These are phyloP conservation scores for Masticophis lateralis DNA, from an alignment of 2,797 vertebrate species.

Conservation along the genomic window DNA sequence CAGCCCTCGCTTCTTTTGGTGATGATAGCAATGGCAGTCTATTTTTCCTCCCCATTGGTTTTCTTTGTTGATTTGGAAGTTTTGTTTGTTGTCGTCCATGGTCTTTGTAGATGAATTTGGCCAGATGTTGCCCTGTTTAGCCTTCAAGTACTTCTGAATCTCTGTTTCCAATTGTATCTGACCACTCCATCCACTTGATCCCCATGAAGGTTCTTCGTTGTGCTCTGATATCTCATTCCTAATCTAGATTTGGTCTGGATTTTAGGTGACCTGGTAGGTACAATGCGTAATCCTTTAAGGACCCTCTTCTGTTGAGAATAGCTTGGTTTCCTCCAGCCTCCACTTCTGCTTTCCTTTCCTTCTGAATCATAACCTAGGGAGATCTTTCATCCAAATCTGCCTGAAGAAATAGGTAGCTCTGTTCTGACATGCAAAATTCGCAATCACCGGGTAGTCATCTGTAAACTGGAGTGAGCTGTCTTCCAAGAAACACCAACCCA, in stretches of 20 bases:
- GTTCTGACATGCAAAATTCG: not conserved
- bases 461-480: not conserved
- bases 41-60: not conserved
- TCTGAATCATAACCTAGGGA: not conserved
- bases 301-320: not conserved
- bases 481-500: not conserved
- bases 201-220: not conserved
- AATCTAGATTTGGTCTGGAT: slow-evolving; percentile 26
- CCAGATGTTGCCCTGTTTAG: slow-evolving; percentile 35
- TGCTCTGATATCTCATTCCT: slow-evolving; percentile 16
- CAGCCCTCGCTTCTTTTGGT: slow-evolving; percentile 26
- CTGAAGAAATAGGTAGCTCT: not conserved
- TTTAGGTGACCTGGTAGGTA: not conserved
- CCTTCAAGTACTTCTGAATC: slow-evolving; percentile 11
- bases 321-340: not conserved
- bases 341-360: not conserved
- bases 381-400: not conserved
- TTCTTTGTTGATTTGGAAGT: not conserved
- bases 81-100: slow-evolving; percentile 47
- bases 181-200: not conserved
- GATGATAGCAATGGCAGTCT: slow-evolving; percentile 54
- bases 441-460: not conserved
- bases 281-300: not conserved
- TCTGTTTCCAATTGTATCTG: rapidly evolving
- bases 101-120: slow-evolving; percentile 33